Evolutionary conservation across 2,113 vertebrate genomes (phyloP).

Genomic region (Oceanodroma tethys): DNA sequence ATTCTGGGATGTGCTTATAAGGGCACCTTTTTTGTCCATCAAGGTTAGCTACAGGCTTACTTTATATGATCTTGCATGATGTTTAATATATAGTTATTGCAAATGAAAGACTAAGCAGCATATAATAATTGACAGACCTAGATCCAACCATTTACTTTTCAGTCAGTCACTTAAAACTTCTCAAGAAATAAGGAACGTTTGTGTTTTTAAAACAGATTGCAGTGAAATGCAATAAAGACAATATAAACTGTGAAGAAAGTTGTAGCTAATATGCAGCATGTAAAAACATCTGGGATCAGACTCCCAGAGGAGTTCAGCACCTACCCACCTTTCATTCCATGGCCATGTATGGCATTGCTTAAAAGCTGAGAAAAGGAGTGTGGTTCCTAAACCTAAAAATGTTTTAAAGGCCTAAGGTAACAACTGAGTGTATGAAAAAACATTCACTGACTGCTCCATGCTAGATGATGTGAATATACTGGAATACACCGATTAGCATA

Average conservation of each 20-base stretch:
- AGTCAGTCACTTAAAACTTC: neutral
- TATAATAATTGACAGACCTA: neutral
- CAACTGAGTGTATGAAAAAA: neutral
- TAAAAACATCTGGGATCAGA: neutral
- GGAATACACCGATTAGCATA: neutral
- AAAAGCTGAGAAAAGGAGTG: neutral
- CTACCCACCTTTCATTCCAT: neutral
- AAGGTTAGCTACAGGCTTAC: neutral
- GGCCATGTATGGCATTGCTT: neutral
- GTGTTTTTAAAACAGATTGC: neutral
- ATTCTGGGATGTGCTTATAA: neutral
- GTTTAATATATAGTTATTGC: neutral
- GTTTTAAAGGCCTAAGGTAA: neutral
- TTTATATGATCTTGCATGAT: neutral
- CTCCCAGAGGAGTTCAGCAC: neutral
- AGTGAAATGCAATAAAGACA: neutral
- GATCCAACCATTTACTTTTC: neutral
- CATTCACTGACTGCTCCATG: neutral
- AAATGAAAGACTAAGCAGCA: neutral
- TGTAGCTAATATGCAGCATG: neutral
- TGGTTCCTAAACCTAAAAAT: neutral
- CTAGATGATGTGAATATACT: neutral
- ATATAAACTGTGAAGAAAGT: neutral
- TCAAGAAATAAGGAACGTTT: neutral
- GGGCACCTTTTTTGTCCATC: neutral